Conservation (phyloP, 37 sponge, comb jelly and placozoan species). For the Beroe ovata region DNA sequence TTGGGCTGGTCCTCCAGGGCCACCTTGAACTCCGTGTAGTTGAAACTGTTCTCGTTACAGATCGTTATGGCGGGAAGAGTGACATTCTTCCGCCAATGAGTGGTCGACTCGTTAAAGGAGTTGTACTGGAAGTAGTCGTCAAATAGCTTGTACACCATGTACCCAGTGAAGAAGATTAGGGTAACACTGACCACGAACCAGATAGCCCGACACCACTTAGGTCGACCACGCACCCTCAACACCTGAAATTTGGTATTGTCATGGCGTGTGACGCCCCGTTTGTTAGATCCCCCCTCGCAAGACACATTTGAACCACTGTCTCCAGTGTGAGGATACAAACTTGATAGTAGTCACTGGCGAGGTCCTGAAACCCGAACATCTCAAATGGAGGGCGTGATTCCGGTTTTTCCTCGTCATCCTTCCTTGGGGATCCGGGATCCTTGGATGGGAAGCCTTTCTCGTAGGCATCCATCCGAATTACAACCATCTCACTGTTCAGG, state of each 20-base stretch:
- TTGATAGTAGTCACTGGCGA: slow-evolving; percentile 62
- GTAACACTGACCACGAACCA: slow-evolving; percentile 17
- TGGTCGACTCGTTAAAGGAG: slow-evolving; percentile 19
- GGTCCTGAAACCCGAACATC: slow-evolving; percentile 63
- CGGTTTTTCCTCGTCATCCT: background rate
- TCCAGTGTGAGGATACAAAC: too few species aligned
- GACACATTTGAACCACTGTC: too few species aligned
- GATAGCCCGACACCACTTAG: background rate
- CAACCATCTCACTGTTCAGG: background rate
- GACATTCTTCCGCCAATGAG: slow-evolving; percentile 7
- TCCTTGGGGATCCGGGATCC: background rate
- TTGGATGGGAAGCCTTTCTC: background rate
- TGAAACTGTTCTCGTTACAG: slow-evolving; percentile 9
- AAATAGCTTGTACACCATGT: slow-evolving; percentile 51
- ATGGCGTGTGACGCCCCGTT: too few species aligned
- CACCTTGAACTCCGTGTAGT: slow-evolving; percentile 18
- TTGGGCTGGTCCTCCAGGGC: background rate
- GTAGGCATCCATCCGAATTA: background rate
- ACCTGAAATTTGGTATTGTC: too few species aligned
- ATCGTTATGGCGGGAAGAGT: slow-evolving; percentile 62
- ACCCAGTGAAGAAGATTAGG: slow-evolving; percentile 11
- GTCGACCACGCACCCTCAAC: background rate
- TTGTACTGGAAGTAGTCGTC: slow-evolving; percentile 35
- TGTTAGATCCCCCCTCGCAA: too few species aligned
- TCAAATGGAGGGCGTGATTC: background rate